Base-by-base conservation (phyloP, 2,888 invertebrate species). In the Phengaris alcon region DNA sequence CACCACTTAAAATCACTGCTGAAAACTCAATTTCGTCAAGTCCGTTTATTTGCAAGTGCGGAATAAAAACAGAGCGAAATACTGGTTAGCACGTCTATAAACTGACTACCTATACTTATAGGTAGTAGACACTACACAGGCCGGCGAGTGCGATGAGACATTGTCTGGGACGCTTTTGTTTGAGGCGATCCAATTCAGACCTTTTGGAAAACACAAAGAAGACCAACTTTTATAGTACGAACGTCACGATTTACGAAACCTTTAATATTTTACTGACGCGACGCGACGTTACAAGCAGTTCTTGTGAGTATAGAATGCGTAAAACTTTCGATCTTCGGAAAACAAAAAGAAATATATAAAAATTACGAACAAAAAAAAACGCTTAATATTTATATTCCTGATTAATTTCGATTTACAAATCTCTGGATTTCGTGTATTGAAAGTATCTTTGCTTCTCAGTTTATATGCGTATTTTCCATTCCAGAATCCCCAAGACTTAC, bases 401-500 rank as follows among this genome's bases (percentile, higher is more conserved):
- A 35, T 3, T 35, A 35, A 35, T 35, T 35, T 35, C 35, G 22
- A 22, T 22, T 35, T 4, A 35, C 4, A 35, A 35, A 35, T 35
- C 35, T 35, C 3, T 35, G 35, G 35, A 35, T 35, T 35, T 35
- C 35, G 35, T 4, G 35, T 35, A 35, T 35, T 35, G 2, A 35
- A 35, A 2, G 35, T 35, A 35, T 3, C 35, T 35, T 35, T 35
- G 35, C 0, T 35, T 35, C 35, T 35, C 4, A 22, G 22, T 22
- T 22, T 1, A 22, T 22, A 22, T 22, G 22, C 35, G 35, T 35
- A 35, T 35, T 35, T 35, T 35, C 35, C 35, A 35, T 8, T 8
- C 7, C 48, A 48, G 48, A 48, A 48, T 5, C 6, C 8, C 6
- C 6, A 48, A 48, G 48, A 97, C 98, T 98, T 86, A 98, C 35